Percentiles rank a stretch among this genome's conserved stretches.
Evolutionary conservation across 2,888 invertebrate genomes (phyloP).

Genomic region (Thyatira batis): DNA sequence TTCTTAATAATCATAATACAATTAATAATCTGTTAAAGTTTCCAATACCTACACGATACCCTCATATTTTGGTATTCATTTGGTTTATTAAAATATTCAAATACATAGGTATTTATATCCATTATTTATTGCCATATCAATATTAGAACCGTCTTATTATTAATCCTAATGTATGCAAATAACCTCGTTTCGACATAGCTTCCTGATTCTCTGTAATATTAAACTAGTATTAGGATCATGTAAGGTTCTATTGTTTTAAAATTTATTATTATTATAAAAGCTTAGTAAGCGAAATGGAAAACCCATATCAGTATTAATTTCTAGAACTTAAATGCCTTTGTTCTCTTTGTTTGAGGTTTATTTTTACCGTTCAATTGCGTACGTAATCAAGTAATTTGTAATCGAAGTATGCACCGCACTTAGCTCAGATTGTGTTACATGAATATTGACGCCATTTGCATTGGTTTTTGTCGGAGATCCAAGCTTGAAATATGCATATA

Average conservation of each 20-base stretch:
- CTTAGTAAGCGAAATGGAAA: slow-evolving; percentile 21
- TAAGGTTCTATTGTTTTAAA: not conserved
- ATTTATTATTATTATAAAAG: not conserved
- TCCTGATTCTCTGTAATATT: not conserved
- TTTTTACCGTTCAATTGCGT: slow-evolving; percentile 18
- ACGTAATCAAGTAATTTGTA: slow-evolving; percentile 27
- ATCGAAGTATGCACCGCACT: slow-evolving; percentile 10
- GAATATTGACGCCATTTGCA: not conserved
- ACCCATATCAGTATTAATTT: slow-evolving; percentile 16
- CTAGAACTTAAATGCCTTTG: slow-evolving; percentile 16
- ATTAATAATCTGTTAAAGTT: too few species aligned
- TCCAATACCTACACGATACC: too few species aligned
- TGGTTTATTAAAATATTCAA: too few species aligned
- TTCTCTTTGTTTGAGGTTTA: slow-evolving; percentile 14
- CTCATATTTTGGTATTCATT: too few species aligned
- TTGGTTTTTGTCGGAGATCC: not conserved
- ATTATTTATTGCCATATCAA: not conserved
- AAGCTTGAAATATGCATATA: not conserved
- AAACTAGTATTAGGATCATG: not conserved
- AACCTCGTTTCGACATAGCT: not conserved
- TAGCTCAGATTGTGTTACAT: slow-evolving; percentile 14
- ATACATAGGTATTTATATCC: too few species aligned
- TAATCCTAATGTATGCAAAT: not conserved
- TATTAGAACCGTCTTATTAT: not conserved
- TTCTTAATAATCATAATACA: not conserved